Conservation (phyloP, 2,113 vertebrate species). For the Alethe diademata region DNA sequence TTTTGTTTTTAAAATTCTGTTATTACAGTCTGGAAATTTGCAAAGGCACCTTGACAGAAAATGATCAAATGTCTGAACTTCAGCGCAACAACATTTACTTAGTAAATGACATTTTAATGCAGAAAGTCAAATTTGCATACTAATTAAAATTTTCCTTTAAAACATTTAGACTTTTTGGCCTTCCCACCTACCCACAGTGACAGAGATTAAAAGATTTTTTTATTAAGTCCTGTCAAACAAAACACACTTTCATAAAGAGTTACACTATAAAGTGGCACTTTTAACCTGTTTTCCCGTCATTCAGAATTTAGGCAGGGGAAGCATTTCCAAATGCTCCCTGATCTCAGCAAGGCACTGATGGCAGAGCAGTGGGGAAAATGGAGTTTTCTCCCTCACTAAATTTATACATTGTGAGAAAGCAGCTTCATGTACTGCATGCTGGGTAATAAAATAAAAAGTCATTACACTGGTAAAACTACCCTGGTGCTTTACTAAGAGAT, state of each 20-base stretch:
- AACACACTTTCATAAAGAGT: slow-evolving; percentile 26
- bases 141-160: slow-evolving; percentile 81
- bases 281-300: not conserved
- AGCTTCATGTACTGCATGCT: slow-evolving; percentile 3
- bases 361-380: not conserved
- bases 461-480: slow-evolving; percentile 31
- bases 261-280: not conserved
- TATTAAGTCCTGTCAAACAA: slow-evolving; percentile 68
- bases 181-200: slow-evolving; percentile 63
- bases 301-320: slow-evolving; percentile 28
- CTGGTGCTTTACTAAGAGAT: slow-evolving; percentile 6
- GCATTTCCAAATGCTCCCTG: not conserved
- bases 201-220: slow-evolving; percentile 74
- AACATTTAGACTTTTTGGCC: slow-evolving; percentile 76
- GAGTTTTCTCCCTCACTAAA: not conserved
- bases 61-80: slow-evolving; percentile 76
- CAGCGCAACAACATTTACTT: slow-evolving; percentile 74
- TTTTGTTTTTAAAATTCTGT: slow-evolving; percentile 72
- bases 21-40: slow-evolving; percentile 65
- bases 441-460: slow-evolving; percentile 43
- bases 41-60: slow-evolving; percentile 79
- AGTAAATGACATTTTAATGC: slow-evolving; percentile 81
- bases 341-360: not conserved
- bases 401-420: not conserved
- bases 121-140: slow-evolving; percentile 77